Percentiles rank a stretch among this genome's conserved stretches.
Conservation (phyloP, 1,140 invertebrate species). For the Zaprionus kolodkinae region DNA sequence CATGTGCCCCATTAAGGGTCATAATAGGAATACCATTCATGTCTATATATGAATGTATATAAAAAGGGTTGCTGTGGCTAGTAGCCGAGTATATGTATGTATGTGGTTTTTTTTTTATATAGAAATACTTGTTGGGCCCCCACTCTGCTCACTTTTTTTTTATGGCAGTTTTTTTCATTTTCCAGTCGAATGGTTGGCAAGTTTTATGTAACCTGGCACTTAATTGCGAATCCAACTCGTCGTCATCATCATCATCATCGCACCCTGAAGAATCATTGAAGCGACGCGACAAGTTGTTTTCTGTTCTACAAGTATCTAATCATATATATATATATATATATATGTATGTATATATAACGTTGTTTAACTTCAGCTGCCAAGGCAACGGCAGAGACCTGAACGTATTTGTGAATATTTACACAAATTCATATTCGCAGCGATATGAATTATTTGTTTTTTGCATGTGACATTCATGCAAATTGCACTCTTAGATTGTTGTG, state of each 20-base stretch:
- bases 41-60: neutral
- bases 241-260: too few species aligned
- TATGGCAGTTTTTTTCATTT: constrained; percentile 53
- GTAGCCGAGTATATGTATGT: too few species aligned
- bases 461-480: constrained; percentile 57
- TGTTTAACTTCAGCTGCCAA: constrained; percentile 13
- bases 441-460: constrained; percentile 59
- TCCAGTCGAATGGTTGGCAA: constrained; percentile 68
- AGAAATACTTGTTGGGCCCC: constrained; percentile 2
- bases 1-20: constrained; percentile 33
- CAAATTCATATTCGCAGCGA: constrained; percentile 38
- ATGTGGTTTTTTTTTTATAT: neutral
- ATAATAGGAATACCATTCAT: constrained; percentile 36
- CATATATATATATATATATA: constrained; percentile 13
- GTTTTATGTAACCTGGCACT: constrained; percentile 54
- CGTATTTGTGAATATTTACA: constrained; percentile 19
- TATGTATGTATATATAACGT: neutral
- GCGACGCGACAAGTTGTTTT: constrained; percentile 56
- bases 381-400: constrained; percentile 18
- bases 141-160: constrained; percentile 19
- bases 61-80: neutral
- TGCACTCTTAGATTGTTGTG: constrained; percentile 47
- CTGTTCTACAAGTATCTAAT: constrained; percentile 21
- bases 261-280: constrained; percentile 56
- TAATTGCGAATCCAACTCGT: constrained; percentile 41